A percentile compares a stretch with the other conserved stretches of the same genome.
Evolutionary conservation across 2,113 vertebrate genomes (phyloP).

Genomic region (Halichoeres trimaculatus): DNA sequence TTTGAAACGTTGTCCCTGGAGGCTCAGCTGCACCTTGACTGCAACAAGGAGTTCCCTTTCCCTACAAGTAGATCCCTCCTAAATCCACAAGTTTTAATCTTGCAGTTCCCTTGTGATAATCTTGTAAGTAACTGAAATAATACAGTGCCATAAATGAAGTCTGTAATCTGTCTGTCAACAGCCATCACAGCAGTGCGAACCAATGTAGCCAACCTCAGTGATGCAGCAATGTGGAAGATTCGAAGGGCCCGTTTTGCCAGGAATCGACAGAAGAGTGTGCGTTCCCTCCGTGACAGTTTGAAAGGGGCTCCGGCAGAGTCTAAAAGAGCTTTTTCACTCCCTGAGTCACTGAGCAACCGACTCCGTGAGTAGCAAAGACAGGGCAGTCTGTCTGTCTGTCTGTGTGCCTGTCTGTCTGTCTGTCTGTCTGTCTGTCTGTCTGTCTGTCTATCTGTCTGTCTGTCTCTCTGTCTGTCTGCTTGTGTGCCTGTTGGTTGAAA

Average conservation of each 20-base stretch:
- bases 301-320: constrained; percentile 88
- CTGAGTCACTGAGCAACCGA: constrained; percentile 93
- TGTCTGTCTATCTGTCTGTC: no score
- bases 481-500: neutral
- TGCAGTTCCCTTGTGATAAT: neutral
- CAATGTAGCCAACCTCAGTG: constrained; percentile 97
- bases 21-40: constrained; percentile 97
- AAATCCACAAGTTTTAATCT: constrained; percentile 8
- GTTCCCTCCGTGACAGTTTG: constrained; percentile 95
- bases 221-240: constrained; percentile 98
- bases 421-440: neutral
- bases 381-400: neutral
- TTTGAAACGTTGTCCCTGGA: constrained; percentile 98
- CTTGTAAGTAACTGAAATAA: neutral
- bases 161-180: constrained; percentile 63
- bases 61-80: constrained; percentile 90
- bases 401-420: neutral
- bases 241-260: constrained; percentile 96
- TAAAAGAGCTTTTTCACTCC: constrained; percentile 95
- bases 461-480: constrained; percentile 11
- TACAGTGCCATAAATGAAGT: neutral
- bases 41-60: constrained; percentile 99
- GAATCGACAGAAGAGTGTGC: constrained; percentile 97
- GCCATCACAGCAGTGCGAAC: constrained; percentile 98
- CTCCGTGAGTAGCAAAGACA: constrained; percentile 88